Base-by-base conservation (phyloP, 2,113 vertebrate species). In the Illadopsis cleaveri region DNA sequence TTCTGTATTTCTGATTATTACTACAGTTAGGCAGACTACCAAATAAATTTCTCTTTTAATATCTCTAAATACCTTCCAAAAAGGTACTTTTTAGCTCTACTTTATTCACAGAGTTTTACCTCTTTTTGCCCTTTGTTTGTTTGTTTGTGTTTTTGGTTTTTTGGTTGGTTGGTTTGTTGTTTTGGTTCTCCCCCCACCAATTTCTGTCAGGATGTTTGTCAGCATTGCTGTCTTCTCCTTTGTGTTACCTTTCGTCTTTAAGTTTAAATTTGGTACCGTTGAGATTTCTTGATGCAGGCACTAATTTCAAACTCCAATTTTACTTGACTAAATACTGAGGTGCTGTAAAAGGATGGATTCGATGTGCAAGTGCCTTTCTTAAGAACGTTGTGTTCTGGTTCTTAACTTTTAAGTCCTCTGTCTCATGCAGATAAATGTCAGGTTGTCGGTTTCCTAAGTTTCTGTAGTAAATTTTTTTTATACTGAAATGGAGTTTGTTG, bases 101-200 rank as follows among this genome's bases (percentile, higher is more conserved):
- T 44, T 48, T 73, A 42, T 38, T 75, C 28, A 48, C 28, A 82
- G 62, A 57, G 40, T 28, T 27, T 58, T 28, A 28, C 12, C 12
- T 54, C 19, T 54, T 64, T 38, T 69, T 75, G 15, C 27, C 22
- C 12, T 2, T 31, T 30, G 31, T 79, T 14, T 30, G 42, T 44
- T 44, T 44, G n/a, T 47, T 33, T 60, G 35, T 30, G 14, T 4
- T 56, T n/a, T 31, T n/a, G 20, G 28, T 10, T 30, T 21, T 4
- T 65, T 44, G 48, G 8, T 66, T 38, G 16, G 35, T 38, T 33
- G 4, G 38, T 65, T 53, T 30, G 48, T 35, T 33, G 30, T 33
- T 53, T 37, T 15, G 5, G 11, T 28, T 22, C 3, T 2, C 13
- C 7, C 12, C 9, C 7, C 8, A 4, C 12, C 18, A 12, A 0